Conservation (phyloP, 2,888 invertebrate species). For the Sepioteuthis lessoniana region DNA sequence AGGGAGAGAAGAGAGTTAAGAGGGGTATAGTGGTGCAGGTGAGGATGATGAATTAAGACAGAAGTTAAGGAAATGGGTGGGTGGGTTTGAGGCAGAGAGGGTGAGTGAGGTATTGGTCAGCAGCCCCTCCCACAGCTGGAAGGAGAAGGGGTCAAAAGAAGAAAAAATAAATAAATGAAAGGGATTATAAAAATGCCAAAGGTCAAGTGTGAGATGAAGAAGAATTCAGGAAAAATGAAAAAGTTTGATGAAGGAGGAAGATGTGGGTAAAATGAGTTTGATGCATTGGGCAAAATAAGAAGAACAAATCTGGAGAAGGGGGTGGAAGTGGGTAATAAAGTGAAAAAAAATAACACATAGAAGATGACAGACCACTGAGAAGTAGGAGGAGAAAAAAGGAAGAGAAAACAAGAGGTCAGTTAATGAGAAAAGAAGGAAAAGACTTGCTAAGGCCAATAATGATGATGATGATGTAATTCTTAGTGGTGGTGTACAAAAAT, state of each 20-base stretch:
- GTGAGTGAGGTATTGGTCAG: neutral
- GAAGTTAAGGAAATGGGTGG: constrained; percentile 2
- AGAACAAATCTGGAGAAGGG: neutral
- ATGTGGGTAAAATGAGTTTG: neutral
- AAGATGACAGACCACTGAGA: neutral
- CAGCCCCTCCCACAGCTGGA: neutral
- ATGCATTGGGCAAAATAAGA: constrained; percentile 4
- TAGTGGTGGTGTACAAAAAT: neutral
- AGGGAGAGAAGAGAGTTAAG: neutral
- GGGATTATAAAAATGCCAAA: constrained; percentile 33
- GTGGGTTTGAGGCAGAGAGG: too few species aligned
- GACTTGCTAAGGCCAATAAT: neutral
- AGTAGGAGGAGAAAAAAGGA: neutral
- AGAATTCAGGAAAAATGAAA: constrained; percentile 6
- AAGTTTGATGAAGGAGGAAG: neutral
- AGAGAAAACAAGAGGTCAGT: neutral
- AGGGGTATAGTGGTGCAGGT: neutral
- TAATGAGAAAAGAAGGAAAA: neutral
- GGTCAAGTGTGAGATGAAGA: constrained; percentile 15
- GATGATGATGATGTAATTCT: neutral
- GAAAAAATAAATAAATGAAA: constrained; percentile 16
- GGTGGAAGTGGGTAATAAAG: neutral
- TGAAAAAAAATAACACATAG: neutral
- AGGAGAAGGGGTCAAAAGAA: neutral
- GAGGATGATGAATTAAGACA: constrained; percentile 33